phyloP scores from a whole-genome alignment of 1,140 invertebrate species.

The Drosophila orena region DNA sequence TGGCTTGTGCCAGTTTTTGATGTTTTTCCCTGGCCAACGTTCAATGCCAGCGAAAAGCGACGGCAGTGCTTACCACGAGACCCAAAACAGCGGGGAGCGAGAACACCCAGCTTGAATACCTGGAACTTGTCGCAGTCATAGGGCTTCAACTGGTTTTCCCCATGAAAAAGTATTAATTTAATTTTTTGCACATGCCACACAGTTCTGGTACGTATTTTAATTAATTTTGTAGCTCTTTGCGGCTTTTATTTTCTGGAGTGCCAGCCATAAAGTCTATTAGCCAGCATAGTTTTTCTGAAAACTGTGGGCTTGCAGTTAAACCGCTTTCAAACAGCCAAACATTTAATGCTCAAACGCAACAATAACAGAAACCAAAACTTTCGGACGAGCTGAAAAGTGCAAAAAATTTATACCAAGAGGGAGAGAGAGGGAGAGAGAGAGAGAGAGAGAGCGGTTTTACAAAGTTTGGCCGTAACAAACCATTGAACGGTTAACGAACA shows the following conservation, averaged over 20 bases:
- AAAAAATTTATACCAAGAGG: slow-evolving; percentile 22
- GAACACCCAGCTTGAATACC: slow-evolving; percentile 11
- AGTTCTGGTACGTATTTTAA: slow-evolving; percentile 29
- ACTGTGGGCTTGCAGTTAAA: slow-evolving; percentile 50
- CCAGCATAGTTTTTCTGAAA: neutral
- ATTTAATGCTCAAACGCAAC: slow-evolving; percentile 38
- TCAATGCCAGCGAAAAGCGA: slow-evolving; percentile 45
- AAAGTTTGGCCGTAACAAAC: slow-evolving; percentile 61
- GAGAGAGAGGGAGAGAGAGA: slow-evolving; percentile 8
- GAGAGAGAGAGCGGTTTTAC: slow-evolving; percentile 19
- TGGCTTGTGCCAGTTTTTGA: slow-evolving; percentile 57
- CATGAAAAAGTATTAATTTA: slow-evolving; percentile 1
- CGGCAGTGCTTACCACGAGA: neutral
- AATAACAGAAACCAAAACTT: slow-evolving; percentile 39
- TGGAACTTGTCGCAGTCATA: slow-evolving; percentile 8
- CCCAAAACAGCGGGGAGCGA: neutral
- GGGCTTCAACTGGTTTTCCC: neutral
- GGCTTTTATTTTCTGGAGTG: slow-evolving; percentile 62
- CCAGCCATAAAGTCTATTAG: slow-evolving; percentile 39
- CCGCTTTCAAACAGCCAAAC: slow-evolving; percentile 11
- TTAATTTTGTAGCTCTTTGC: slow-evolving; percentile 30
- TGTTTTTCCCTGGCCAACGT: slow-evolving; percentile 29
- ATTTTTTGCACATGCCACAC: neutral
- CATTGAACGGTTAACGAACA: slow-evolving; percentile 67
- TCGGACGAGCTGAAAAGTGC: slow-evolving; percentile 14